These are phyloP conservation scores for Malacoraja senta DNA, from an alignment of 2,797 vertebrate genomes.

Conservation along the genomic window DNA sequence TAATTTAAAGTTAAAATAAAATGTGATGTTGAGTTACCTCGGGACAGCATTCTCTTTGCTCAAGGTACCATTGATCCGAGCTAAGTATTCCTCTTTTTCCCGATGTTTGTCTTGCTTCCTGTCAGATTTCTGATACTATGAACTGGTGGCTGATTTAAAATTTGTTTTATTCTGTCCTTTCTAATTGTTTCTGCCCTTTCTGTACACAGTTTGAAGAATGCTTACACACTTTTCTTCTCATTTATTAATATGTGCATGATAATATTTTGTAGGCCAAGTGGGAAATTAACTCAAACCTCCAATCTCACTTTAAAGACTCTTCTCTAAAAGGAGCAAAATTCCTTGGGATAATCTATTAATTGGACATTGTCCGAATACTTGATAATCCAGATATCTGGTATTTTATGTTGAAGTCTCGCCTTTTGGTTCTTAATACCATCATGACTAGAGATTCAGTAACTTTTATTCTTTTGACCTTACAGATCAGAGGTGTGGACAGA, in stretches of 20 bases:
- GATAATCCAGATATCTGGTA: neutral
- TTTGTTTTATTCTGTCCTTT: neutral
- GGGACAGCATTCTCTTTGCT: neutral
- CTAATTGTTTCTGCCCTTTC: no score
- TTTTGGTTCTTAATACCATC: neutral
- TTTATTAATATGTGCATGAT: no score
- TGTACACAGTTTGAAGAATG: neutral
- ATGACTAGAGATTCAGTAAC: neutral
- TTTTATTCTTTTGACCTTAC: neutral
- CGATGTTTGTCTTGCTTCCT: neutral
- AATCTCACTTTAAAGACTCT: neutral
- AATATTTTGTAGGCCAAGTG: neutral
- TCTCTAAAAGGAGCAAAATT: neutral
- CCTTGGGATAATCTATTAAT: neutral
- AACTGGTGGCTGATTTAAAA: neutral
- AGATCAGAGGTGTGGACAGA: neutral
- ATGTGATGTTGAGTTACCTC: no score
- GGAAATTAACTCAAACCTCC: neutral
- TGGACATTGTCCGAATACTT: neutral
- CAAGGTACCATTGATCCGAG: neutral
- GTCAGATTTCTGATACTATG: neutral
- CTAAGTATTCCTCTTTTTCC: neutral
- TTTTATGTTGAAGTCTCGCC: neutral
- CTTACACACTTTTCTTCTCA: neutral
- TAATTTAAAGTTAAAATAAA: neutral